Evolutionary conservation across 2,113 vertebrate genomes (phyloP).

Genomic region (Urocolius indicus): DNA sequence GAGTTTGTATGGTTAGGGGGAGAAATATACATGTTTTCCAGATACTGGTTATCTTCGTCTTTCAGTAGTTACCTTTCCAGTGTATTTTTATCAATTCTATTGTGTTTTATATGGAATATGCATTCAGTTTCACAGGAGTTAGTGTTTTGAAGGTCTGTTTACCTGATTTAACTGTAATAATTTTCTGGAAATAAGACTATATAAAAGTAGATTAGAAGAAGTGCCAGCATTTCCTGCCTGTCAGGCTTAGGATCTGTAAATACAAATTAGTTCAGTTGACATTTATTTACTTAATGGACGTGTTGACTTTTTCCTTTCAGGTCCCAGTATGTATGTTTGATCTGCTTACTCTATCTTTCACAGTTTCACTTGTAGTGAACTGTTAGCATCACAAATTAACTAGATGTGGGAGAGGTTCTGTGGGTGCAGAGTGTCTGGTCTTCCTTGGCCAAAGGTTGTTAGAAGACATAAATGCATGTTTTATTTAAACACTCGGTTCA

Average conservation of each 20-base stretch:
- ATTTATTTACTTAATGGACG: background rate
- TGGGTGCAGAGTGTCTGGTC: background rate
- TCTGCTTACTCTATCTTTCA: background rate
- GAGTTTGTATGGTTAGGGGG: background rate
- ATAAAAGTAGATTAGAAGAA: background rate
- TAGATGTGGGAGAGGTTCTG: background rate
- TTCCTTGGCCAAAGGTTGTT: background rate
- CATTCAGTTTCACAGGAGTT: background rate
- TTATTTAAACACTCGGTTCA: background rate
- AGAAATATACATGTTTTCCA: background rate
- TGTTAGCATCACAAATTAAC: background rate
- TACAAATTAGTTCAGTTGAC: background rate
- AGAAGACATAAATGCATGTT: background rate
- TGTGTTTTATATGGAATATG: background rate
- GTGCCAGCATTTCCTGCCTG: background rate
- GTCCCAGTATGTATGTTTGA: background rate
- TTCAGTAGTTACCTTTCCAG: background rate
- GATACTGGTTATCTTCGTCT: background rate
- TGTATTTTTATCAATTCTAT: rapidly evolving
- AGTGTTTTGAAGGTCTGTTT: background rate
- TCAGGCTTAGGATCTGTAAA: background rate
- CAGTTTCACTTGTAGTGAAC: background rate
- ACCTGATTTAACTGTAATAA: background rate
- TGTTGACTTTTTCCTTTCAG: background rate
- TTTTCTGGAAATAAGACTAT: background rate